Evolutionary conservation across 2,797 vertebrate genomes (phyloP).

Genomic region (Paguma larvata): DNA sequence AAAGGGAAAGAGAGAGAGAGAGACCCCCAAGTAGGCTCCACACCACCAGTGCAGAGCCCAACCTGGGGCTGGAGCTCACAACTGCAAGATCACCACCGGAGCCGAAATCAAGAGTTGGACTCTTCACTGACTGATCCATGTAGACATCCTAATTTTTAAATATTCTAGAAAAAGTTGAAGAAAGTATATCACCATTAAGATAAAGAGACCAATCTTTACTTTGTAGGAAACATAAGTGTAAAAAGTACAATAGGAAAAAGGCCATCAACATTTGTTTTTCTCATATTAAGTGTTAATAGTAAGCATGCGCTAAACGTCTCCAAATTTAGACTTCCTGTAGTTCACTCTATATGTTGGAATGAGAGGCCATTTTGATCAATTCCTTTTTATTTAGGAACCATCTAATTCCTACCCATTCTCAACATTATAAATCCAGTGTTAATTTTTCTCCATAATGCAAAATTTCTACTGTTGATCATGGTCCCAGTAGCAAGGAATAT

Average conservation of each 20-base stretch:
- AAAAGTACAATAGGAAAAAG: neutral
- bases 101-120: too few relatives aligned
- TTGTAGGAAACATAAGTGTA: neutral
- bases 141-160: neutral
- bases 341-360: neutral
- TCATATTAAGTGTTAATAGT: neutral
- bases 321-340: neutral
- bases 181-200: neutral
- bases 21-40: too few relatives aligned
- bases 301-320: neutral
- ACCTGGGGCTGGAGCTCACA: too few relatives aligned
- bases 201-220: neutral
- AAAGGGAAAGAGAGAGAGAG: too few relatives aligned
- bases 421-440: neutral
- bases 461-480: neutral
- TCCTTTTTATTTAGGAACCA: neutral
- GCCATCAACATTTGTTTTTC: neutral
- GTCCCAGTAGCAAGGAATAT: neutral
- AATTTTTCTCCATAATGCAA: neutral
- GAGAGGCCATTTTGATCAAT: neutral
- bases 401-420: neutral
- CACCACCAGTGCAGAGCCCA: too few relatives aligned
- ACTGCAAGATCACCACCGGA: too few relatives aligned
- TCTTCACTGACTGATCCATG: too few relatives aligned
- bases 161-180: neutral